These are phyloP conservation scores for Notodonta ziczac DNA, from an alignment of 2,888 invertebrate genomes.

Conservation along the genomic window DNA sequence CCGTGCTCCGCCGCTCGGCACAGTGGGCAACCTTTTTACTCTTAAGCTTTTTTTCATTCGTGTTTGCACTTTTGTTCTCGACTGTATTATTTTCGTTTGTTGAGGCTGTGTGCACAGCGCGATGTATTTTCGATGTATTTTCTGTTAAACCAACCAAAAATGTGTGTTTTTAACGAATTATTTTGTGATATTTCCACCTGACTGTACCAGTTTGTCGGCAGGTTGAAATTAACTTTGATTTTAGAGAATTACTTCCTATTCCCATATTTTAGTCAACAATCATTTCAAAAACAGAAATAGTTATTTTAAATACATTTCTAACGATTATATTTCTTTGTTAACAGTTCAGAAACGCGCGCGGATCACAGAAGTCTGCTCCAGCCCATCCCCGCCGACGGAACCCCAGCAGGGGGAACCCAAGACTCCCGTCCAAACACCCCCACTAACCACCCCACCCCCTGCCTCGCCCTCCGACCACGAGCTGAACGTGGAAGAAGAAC, in stretches of 20 bases:
- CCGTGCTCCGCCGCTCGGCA: neutral
- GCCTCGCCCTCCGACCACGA: constrained; percentile 80
- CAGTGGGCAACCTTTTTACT: constrained; percentile 6
- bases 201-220: neutral
- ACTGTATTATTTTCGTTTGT: constrained; percentile 46
- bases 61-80: constrained; percentile 42
- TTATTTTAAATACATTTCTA: neutral
- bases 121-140: constrained; percentile 30
- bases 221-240: too few species aligned
- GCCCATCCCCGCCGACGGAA: constrained; percentile 70
- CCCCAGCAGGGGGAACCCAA: constrained; percentile 55
- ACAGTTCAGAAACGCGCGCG: constrained; percentile 81
- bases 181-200: constrained; percentile 16
- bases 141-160: constrained; percentile 30
- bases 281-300: too few species aligned
- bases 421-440: constrained; percentile 64
- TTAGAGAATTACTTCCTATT: too few species aligned
- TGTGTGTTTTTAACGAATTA: constrained; percentile 25
- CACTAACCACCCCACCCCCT: constrained; percentile 71
- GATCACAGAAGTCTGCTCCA: constrained; percentile 76
- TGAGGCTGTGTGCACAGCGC: constrained; percentile 31
- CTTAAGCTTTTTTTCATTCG: constrained; percentile 11
- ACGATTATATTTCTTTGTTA: constrained; percentile 46
- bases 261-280: too few species aligned
- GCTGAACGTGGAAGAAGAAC: constrained; percentile 84